These are phyloP conservation scores for Drosophila tanythrix DNA, from an alignment of 2,888 invertebrate genomes.

Conservation along the genomic window DNA sequence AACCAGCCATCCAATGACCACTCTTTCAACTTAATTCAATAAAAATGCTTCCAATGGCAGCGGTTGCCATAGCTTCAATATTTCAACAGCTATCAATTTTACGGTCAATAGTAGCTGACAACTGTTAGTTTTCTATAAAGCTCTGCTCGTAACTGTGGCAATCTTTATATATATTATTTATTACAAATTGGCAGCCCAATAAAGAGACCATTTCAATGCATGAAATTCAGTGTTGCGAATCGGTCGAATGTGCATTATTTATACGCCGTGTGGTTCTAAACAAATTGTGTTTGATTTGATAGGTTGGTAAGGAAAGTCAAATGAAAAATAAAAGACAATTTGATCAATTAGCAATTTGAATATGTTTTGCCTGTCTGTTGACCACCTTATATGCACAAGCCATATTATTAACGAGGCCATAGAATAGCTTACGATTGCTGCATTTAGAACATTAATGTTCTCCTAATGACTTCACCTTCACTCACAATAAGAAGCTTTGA, in stretches of 20 bases:
- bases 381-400: neutral
- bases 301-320: neutral
- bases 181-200: constrained; percentile 3
- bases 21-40: constrained; percentile 2
- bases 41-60: neutral
- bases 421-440: neutral
- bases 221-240: constrained; percentile 21
- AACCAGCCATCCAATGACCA: neutral
- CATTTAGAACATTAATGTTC: constrained; percentile 3
- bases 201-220: neutral
- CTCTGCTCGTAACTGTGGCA: neutral
- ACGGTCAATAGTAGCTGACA: constrained; percentile 7
- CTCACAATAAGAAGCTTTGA: constrained; percentile 8
- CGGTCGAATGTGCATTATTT: constrained; percentile 35
- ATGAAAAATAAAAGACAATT: neutral
- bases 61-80: constrained; percentile 10
- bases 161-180: constrained; percentile 9
- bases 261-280: neutral
- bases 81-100: constrained; percentile 11
- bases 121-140: neutral
- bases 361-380: neutral
- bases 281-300: neutral
- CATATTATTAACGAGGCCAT: neutral
- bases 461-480: constrained; percentile 12
- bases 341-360: too few relatives aligned